A percentile compares a stretch with the other conserved stretches of the same genome.
Evolutionary conservation across 1,140 invertebrate species (phyloP).

Genomic region (Drosophila novamexicana): DNA sequence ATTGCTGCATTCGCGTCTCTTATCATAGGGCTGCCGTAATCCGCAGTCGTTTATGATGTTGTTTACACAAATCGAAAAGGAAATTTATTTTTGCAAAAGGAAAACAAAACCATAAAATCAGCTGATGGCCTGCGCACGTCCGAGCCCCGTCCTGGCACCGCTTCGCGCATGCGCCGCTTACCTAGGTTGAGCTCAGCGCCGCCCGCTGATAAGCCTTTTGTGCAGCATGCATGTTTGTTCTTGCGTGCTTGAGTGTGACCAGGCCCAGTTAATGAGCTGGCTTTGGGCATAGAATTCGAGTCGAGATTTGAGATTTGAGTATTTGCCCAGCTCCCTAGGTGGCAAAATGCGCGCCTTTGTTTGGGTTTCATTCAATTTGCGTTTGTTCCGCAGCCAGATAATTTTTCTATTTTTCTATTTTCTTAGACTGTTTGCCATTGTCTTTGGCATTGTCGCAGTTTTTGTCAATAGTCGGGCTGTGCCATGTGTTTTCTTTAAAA

Average conservation of each 20-base stretch:
- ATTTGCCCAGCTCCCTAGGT: conserved; percentile 44
- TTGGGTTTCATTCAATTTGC: conserved; percentile 66
- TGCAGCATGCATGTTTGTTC: conserved; percentile 62
- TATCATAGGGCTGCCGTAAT: conserved; percentile 41
- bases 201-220: conserved; percentile 48
- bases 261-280: conserved; percentile 12
- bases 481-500: conserved; percentile 38
- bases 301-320: background rate
- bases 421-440: conserved; percentile 3
- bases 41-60: conserved; percentile 61
- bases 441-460: conserved; percentile 30
- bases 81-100: conserved; percentile 63
- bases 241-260: conserved; percentile 44
- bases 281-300: background rate
- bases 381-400: conserved; percentile 61
- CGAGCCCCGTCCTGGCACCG: conserved; percentile 19
- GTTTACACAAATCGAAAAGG: conserved; percentile 63
- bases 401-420: conserved; percentile 32
- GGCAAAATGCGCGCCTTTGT: conserved; percentile 57
- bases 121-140: conserved; percentile 38
- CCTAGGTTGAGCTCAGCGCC: conserved; percentile 18
- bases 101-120: conserved; percentile 72
- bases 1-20: conserved; percentile 6
- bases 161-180: conserved; percentile 27
- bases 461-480: conserved; percentile 14